phyloP scores from a whole-genome alignment of 2,888 invertebrate genomes.

The Hemaris fuciformis region DNA sequence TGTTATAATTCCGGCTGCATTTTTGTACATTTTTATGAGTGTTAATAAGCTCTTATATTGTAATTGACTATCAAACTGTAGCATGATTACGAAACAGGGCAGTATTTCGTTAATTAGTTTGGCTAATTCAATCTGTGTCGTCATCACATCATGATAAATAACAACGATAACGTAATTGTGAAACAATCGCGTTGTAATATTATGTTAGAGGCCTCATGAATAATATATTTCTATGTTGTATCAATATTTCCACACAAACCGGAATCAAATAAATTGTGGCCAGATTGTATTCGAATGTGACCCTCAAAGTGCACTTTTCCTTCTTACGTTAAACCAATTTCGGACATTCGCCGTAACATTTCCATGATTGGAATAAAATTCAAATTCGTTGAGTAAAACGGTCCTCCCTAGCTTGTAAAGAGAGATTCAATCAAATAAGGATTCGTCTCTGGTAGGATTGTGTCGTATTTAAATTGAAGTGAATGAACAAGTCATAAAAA shows the following conservation, averaged over 20 bases:
- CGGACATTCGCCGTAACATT: constrained; percentile 15
- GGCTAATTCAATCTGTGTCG: background rate
- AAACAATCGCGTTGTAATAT: background rate
- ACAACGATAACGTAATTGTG: background rate
- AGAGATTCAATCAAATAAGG: constrained; percentile 67
- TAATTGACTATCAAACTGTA: background rate
- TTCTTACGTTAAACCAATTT: constrained; percentile 8
- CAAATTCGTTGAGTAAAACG: constrained; percentile 54
- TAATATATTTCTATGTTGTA: background rate
- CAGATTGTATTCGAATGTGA: background rate
- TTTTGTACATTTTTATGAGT: too few species aligned
- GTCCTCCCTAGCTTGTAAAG: constrained; percentile 47
- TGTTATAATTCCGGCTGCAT: too few species aligned
- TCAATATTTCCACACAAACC: background rate
- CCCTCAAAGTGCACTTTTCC: background rate
- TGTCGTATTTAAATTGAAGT: constrained; percentile 54
- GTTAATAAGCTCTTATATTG: background rate
- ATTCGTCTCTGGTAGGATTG: constrained; percentile 49
- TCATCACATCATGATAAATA: background rate
- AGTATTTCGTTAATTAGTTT: background rate
- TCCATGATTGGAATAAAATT: constrained; percentile 66
- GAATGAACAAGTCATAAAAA: constrained; percentile 50
- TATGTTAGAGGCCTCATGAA: background rate
- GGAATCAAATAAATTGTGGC: background rate
- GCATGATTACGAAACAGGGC: background rate